Percentiles rank a stretch among this genome's conserved stretches.
phyloP scores from a whole-genome alignment of 2,113 vertebrate genomes.

The Vanacampus margaritifer region DNA sequence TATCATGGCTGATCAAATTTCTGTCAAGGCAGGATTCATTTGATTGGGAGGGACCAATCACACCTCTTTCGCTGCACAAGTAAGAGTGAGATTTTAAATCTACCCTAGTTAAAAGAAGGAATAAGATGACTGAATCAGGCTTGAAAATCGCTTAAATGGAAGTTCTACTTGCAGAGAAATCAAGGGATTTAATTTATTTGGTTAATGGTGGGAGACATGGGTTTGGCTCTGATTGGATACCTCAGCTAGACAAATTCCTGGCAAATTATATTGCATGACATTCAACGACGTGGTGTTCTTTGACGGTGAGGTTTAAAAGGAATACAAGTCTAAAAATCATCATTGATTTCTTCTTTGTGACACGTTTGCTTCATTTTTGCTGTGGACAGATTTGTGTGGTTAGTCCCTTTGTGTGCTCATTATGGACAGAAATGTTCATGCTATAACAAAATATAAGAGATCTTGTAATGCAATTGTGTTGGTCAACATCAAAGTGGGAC shows the following conservation, averaged over 20 bases:
- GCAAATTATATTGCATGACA: not conserved
- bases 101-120: not conserved
- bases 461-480: not conserved
- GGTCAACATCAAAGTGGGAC: not conserved
- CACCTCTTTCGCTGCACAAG: not conserved
- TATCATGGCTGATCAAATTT: not conserved
- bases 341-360: not conserved
- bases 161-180: not conserved
- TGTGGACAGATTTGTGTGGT: not conserved
- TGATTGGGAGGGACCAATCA: not conserved
- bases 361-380: too few species aligned
- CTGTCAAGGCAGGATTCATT: not conserved
- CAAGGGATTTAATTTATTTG: not conserved
- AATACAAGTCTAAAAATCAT: not conserved
- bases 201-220: not conserved
- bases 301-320: not conserved
- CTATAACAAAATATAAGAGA: not conserved
- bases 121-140: not conserved
- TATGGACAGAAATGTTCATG: not conserved
- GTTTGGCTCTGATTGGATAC: not conserved
- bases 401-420: not conserved
- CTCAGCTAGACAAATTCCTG: not conserved
- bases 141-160: not conserved
- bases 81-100: not conserved
- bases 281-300: not conserved